Conservation (phyloP, 2,888 invertebrate species). For the Criorhina ranunculi region DNA sequence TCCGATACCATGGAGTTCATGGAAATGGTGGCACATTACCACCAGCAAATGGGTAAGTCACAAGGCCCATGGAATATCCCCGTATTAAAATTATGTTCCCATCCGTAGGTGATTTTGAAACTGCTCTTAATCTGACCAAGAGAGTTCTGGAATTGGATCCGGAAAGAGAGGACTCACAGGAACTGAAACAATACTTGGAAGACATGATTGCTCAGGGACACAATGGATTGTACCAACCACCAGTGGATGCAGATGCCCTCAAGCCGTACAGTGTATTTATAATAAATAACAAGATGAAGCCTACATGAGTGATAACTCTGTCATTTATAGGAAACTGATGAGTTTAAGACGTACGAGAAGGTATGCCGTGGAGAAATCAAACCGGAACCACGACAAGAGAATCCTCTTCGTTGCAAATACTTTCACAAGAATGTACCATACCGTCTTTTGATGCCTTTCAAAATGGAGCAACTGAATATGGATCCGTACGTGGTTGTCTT, state of each 20-base stretch:
- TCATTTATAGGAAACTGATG: constrained; percentile 74
- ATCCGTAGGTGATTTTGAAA: constrained; percentile 89
- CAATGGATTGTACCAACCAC: not conserved
- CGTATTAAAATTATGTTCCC: not conserved
- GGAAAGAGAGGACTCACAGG: constrained; percentile 91
- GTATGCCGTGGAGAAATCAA: constrained; percentile 80
- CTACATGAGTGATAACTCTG: not conserved
- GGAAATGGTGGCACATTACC: constrained; percentile 80
- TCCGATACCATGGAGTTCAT: constrained; percentile 79
- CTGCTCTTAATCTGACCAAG: constrained; percentile 93
- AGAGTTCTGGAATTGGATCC: constrained; percentile 91
- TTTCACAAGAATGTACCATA: constrained; percentile 71
- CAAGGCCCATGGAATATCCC: not conserved
- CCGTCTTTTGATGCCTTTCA: constrained; percentile 81
- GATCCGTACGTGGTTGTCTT: constrained; percentile 86
- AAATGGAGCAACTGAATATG: constrained; percentile 85
- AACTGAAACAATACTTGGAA: constrained; percentile 94
- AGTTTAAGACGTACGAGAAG: constrained; percentile 84
- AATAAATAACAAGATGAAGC: not conserved
- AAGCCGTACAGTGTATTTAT: constrained; percentile 31
- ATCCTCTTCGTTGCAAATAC: constrained; percentile 79
- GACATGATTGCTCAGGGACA: constrained; percentile 87
- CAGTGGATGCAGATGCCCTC: not conserved
- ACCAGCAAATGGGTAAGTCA: constrained; percentile 80
- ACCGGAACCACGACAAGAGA: constrained; percentile 64